Conservation (phyloP, 2,113 vertebrate species). For the Spea multiplicata region DNA sequence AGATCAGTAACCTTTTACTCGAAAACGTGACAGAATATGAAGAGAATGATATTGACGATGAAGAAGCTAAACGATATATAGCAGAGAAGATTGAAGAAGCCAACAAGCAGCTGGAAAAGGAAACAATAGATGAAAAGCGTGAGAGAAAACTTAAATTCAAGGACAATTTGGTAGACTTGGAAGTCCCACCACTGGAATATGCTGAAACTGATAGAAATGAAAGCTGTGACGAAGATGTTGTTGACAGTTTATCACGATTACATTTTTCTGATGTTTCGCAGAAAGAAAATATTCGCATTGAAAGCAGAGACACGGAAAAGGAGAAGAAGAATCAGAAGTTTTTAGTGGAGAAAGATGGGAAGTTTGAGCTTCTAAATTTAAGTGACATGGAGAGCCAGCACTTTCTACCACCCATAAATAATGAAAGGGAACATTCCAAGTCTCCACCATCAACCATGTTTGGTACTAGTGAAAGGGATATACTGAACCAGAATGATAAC, state of each 20-base stretch:
- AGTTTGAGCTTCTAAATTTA: slow-evolving; percentile 87
- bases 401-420: slow-evolving; percentile 70
- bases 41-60: slow-evolving; percentile 66
- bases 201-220: slow-evolving; percentile 56
- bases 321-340: slow-evolving; percentile 70
- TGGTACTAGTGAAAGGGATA: slow-evolving; percentile 43
- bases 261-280: slow-evolving; percentile 65
- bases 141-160: slow-evolving; percentile 86
- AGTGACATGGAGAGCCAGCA: slow-evolving; percentile 82
- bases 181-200: slow-evolving; percentile 77
- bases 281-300: slow-evolving; percentile 49
- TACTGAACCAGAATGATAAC: slow-evolving; percentile 22
- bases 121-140: slow-evolving; percentile 69
- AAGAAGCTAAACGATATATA: slow-evolving; percentile 84
- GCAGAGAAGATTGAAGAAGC: slow-evolving; percentile 87
- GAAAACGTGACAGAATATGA: not conserved
- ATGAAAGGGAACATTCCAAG: slow-evolving; percentile 58
- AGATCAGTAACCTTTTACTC: not conserved
- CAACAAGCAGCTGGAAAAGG: slow-evolving; percentile 81
- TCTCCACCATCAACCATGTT: slow-evolving; percentile 47
- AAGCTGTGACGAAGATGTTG: slow-evolving; percentile 64
- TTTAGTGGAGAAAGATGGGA: slow-evolving; percentile 86
- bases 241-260: slow-evolving; percentile 71
- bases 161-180: slow-evolving; percentile 82
- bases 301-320: slow-evolving; percentile 49